Conservation (phyloP, 2,113 vertebrate species). For the Phoenicopterus ruber region DNA sequence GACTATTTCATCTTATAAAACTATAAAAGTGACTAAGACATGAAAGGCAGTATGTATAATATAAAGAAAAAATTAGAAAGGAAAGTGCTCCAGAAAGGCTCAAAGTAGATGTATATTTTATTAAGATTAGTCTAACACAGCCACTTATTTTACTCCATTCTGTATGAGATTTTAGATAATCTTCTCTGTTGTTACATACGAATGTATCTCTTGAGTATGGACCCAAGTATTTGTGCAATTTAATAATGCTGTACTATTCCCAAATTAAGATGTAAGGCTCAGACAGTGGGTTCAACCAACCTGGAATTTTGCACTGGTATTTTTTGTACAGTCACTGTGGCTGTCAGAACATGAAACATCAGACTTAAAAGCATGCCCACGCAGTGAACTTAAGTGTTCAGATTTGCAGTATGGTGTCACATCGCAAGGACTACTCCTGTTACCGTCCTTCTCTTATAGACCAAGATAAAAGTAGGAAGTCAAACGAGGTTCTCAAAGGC, state of each 20-base stretch:
- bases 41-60: neutral
- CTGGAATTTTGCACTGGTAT: neutral
- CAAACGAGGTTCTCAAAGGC: neutral
- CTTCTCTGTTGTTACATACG: neutral
- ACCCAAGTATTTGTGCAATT: neutral
- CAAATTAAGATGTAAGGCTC: slow-evolving; percentile 7
- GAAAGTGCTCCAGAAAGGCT: neutral
- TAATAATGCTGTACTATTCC: neutral
- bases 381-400: neutral
- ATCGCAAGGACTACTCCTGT: neutral
- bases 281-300: neutral
- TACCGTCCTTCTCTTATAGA: neutral
- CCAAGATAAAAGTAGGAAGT: neutral
- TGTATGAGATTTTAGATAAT: neutral
- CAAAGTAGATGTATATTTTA: neutral
- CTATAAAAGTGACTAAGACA: neutral
- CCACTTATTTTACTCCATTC: neutral
- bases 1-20: neutral
- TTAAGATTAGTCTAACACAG: neutral
- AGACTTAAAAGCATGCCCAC: slow-evolving; percentile 2
- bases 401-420: neutral
- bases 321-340: slow-evolving; percentile 4
- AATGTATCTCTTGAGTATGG: neutral
- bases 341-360: slow-evolving; percentile 29
- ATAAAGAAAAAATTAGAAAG: neutral